phyloP scores from a whole-genome alignment of 2,888 invertebrate species.

The Hydrotaea diabolus region DNA sequence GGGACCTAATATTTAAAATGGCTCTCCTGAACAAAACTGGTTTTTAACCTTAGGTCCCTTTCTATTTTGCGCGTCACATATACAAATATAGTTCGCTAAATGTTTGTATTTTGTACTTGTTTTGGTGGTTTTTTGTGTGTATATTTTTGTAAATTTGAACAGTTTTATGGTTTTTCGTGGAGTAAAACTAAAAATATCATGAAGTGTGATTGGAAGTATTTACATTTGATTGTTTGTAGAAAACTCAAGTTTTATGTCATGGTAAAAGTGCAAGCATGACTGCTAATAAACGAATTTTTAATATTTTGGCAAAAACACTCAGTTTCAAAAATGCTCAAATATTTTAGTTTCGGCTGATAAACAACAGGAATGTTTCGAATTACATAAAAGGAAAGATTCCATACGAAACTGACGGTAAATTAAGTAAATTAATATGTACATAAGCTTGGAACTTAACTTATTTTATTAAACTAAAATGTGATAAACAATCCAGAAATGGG shows the following conservation, averaged over 20 bases:
- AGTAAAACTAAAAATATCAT: constrained; percentile 31
- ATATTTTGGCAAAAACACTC: constrained; percentile 35
- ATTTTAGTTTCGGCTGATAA: constrained; percentile 43
- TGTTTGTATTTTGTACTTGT: no score
- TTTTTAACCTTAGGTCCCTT: constrained; percentile 35
- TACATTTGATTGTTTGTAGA: constrained; percentile 43
- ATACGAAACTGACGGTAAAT: no score
- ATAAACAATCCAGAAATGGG: no score
- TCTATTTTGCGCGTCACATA: no score
- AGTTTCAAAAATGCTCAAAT: constrained; percentile 20
- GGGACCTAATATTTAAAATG: no score
- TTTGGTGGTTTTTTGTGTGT: no score
- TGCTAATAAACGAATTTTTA: constrained; percentile 38
- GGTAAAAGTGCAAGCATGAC: constrained; percentile 18
- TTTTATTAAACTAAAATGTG: no score
- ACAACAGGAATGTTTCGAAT: constrained; percentile 45
- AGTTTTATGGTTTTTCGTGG: no score
- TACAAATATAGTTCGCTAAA: no score
- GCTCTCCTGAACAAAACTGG: constrained; percentile 9
- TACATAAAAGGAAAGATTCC: constrained; percentile 21
- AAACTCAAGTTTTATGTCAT: constrained; percentile 32
- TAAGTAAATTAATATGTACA: no score
- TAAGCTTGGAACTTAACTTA: constrained; percentile 27
- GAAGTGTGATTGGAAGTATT: constrained; percentile 37
- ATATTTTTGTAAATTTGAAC: no score